Evolutionary conservation across 2,113 vertebrate genomes (phyloP), one percentile per base, ranked within the genome.

Genomic region (Sciurus niger): DNA sequence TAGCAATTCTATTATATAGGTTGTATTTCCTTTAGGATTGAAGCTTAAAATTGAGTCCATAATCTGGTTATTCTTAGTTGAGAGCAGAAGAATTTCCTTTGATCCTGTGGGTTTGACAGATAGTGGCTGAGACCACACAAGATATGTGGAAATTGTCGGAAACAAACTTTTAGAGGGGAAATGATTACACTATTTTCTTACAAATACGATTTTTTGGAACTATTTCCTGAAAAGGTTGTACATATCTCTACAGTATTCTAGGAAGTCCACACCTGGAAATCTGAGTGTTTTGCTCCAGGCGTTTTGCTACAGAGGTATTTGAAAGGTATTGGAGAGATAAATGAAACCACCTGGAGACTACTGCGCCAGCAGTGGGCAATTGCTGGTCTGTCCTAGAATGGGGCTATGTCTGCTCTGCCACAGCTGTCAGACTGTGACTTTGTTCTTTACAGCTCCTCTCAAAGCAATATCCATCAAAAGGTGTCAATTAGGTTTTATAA

Each of bases 241-340:
- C 8, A 74, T 17, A 77, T 60, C 51, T 93, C 73, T 51, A 40
- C n/a, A 91, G 30, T 24, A 43, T 43, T 77, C n/a, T 53, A 63
- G 37, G 24, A 76, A 84, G 89, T 74, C 22, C n/a, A 72, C 90
- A 95, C 88, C 94, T 96, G 96, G 94, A 68, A 94, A 96, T 22
- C 30, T 63, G 34, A 48, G 51, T 86, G 65, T 85, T 84, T 96
- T 84, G 87, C 67, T 37, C 12, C 48, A 72, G 93, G 84, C 67
- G 1, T 78, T 94, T 72, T 84, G 58, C 46, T 60, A 24, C 53
- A 58, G 40, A 93, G 53, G 77, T 37, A 84, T 92, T 87, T 95
- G 89, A 80, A 89, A 96, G 93, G 70, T 92, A 97, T 89, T 89
- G 76, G 76, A 89, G 78, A 90, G 48, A 89, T 92, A 98, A 97